Conservation (phyloP, 1,140 invertebrate species). For the Melanaphis sacchari region DNA sequence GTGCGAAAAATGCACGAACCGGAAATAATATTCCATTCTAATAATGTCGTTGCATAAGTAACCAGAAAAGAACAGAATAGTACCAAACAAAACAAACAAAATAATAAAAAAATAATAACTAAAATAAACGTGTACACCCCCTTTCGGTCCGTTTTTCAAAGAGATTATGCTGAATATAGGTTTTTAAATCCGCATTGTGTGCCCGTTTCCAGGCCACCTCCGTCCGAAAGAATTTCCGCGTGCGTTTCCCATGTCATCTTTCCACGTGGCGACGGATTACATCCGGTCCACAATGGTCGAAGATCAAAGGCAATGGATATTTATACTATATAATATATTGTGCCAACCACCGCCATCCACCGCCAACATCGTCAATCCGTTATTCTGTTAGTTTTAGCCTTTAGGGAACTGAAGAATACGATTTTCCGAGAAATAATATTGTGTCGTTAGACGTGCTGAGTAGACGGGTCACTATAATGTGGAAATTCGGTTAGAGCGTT, state of each 20-base stretch:
- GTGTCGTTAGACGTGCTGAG: neutral
- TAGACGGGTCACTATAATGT: neutral
- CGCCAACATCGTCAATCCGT: neutral
- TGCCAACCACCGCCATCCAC: no score
- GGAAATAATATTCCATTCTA: constrained; percentile 36
- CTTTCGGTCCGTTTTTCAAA: neutral
- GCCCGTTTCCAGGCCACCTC: neutral
- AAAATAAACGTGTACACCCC: constrained; percentile 14
- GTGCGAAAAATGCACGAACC: constrained; percentile 25
- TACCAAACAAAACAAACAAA: neutral
- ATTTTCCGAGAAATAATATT: neutral
- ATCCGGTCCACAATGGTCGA: constrained; percentile 39
- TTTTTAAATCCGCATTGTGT: constrained; percentile 46
- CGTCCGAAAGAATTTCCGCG: constrained; percentile 13
- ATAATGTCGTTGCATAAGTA: constrained; percentile 46
- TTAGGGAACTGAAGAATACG: neutral
- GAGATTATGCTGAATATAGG: neutral
- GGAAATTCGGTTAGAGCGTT: neutral
- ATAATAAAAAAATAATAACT: neutral
- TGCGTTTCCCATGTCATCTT: neutral
- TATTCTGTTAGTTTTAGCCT: neutral
- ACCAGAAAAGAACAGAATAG: neutral
- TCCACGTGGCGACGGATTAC: constrained; percentile 17
- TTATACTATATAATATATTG: neutral
- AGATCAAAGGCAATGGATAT: constrained; percentile 40